phyloP scores from a whole-genome alignment of 2,113 vertebrate genomes.

The Percina caprodes region DNA sequence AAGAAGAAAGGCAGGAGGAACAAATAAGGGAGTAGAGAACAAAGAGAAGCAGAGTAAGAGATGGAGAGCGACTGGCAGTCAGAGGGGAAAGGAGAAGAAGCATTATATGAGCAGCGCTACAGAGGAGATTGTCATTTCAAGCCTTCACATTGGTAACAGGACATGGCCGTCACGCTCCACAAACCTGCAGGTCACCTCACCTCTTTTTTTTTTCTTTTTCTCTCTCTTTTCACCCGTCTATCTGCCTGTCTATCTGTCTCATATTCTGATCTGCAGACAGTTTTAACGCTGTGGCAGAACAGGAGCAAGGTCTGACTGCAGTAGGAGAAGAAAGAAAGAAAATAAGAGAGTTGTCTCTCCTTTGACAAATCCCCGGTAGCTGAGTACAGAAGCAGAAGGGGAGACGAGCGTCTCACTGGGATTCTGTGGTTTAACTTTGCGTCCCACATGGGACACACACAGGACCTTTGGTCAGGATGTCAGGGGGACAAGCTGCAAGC shows the following conservation, averaged over 20 bases:
- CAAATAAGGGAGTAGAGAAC: slow-evolving; percentile 3
- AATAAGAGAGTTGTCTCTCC: background rate
- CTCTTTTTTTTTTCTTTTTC: background rate
- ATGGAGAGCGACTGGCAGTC: background rate
- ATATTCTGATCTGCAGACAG: background rate
- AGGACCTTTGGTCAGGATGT: background rate
- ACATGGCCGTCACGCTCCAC: slow-evolving; percentile 32
- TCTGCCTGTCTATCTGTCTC: background rate
- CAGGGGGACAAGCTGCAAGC: background rate
- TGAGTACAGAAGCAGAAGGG: background rate
- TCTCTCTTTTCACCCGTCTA: background rate
- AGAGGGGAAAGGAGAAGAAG: background rate
- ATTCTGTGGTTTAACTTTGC: background rate
- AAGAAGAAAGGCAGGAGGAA: background rate
- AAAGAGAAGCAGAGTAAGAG: slow-evolving; percentile 5
- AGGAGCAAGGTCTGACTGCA: background rate
- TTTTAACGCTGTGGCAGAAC: background rate
- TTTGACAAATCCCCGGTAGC: background rate
- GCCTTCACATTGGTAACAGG: slow-evolving; percentile 27
- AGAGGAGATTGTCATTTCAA: slow-evolving; percentile 51
- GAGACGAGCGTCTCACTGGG: background rate
- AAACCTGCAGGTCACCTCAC: slow-evolving; percentile 40
- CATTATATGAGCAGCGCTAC: background rate
- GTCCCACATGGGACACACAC: background rate
- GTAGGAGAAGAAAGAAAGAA: background rate